These are phyloP conservation scores for Pterocles burchelli DNA, from an alignment of 2,113 vertebrate genomes.

Conservation along the genomic window DNA sequence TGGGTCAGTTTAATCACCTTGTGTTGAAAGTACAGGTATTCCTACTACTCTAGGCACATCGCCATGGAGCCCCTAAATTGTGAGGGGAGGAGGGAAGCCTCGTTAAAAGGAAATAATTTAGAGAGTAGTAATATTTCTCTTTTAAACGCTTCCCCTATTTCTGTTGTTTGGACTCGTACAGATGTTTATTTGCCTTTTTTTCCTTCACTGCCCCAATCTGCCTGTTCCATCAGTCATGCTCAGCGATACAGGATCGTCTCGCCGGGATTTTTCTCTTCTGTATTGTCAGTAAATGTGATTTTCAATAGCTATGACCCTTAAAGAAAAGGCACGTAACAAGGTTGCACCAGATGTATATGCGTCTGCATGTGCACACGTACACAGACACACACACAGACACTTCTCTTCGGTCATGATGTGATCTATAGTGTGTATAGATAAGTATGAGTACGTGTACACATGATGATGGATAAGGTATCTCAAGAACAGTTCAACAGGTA, in stretches of 20 bases:
- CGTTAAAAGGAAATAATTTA: not conserved
- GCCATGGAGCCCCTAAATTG: not conserved
- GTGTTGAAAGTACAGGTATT: slow-evolving; percentile 35
- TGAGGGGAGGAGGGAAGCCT: not conserved
- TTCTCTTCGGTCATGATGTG: not conserved
- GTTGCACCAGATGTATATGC: not conserved
- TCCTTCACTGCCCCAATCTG: not conserved
- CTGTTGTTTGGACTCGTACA: not conserved
- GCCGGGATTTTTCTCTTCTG: not conserved
- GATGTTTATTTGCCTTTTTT: not conserved
- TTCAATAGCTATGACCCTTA: not conserved
- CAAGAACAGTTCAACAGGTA: slow-evolving; percentile 32
- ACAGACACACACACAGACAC: not conserved
- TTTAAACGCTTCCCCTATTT: not conserved
- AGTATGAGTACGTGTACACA: not conserved
- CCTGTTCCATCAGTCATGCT: not conserved
- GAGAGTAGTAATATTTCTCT: not conserved
- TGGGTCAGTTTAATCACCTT: not conserved
- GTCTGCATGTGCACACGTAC: not conserved
- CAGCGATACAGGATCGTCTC: not conserved
- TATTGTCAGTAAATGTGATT: not conserved
- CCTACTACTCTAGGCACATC: not conserved
- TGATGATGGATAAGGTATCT: not conserved
- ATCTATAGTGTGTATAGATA: not conserved
- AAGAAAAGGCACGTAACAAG: not conserved